A percentile compares a stretch with the other conserved stretches of the same genome.
Conservation (phyloP, 2,113 vertebrate species). For the Eolophus roseicapilla region DNA sequence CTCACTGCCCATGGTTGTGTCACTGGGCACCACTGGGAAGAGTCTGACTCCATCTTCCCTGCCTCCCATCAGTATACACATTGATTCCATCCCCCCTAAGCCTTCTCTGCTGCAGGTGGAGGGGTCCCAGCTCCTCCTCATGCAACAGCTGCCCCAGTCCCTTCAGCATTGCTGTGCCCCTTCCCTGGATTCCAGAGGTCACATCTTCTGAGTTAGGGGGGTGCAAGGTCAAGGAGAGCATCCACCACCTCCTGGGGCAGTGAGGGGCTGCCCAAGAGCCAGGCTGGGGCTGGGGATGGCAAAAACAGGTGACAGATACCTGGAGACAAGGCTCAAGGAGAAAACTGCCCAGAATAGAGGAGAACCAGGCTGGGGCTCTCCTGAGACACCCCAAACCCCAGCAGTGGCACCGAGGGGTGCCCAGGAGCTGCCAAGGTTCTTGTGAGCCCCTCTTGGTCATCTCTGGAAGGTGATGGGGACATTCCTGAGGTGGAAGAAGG, state of each 20-base stretch:
- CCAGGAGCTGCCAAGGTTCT: neutral
- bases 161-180: neutral
- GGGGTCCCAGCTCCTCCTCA: neutral
- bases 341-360: neutral
- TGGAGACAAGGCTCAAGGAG: neutral
- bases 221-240: neutral
- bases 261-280: neutral
- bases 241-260: neutral
- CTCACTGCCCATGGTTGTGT: neutral
- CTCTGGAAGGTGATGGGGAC: neutral
- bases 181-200: neutral
- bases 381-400: neutral
- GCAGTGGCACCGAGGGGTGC: neutral
- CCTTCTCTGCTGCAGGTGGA: too few relatives aligned
- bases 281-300: neutral
- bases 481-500: neutral
- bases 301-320: rapidly evolving
- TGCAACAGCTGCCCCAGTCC: neutral
- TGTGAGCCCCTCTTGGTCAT: too few relatives aligned
- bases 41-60: neutral
- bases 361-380: neutral
- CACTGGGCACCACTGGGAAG: neutral
- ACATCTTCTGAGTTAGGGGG: neutral
- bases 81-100: rapidly evolving
- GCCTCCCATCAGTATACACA: rapidly evolving